Base-by-base conservation (phyloP, 2,797 vertebrate species). In the Sphenodon punctatus region DNA sequence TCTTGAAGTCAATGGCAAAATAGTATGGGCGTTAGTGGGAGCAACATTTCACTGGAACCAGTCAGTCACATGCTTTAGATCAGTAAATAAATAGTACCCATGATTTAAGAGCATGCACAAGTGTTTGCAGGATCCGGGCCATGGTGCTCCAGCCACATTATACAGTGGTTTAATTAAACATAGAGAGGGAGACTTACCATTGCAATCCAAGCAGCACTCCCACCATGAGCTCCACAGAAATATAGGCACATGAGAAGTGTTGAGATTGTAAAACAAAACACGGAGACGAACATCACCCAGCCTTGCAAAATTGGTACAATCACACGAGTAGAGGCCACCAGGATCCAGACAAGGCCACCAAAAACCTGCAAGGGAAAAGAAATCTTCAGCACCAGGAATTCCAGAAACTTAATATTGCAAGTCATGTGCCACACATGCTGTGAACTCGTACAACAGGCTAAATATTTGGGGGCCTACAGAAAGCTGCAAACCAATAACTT, bases 251-350 rank as follows among this genome's bases (percentile, higher is more conserved):
- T 95, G 86, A 98, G 88, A 39, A 90, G 2, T 0, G 59, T 95
- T 16, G 97, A 97, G 83, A 95, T 77, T 56, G 96, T 1, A 5
- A 99, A 99, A 92, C 98, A 99, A 91, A 97, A 97, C 56, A 99
- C 91, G 0, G 98, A 97, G 42, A 99, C 97, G 6, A 97, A 97
- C 97, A 99, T 98, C 77, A 99, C 97, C 96, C 98, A 99, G 81
- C 95, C 98, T 93, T 96, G 97, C 53, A 96, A 59, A 1, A 97
- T 89, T 0, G 60, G 0, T 0, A 5, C 0, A 0, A 0, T 0
- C 5, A 98, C 82, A 1, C 0, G 46, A 0, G 96, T 95, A 1
- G 97, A 96, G 2, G 97, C 93, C 39, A 98, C 93, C 45, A 99
- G 96, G 92, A 97, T 97, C 98, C 98, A 98, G 6, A 98, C 97